A percentile compares a stretch with the other conserved stretches of the same genome.
Evolutionary conservation across 2,113 vertebrate genomes (phyloP).

Genomic region (Rhinogobius similis): DNA sequence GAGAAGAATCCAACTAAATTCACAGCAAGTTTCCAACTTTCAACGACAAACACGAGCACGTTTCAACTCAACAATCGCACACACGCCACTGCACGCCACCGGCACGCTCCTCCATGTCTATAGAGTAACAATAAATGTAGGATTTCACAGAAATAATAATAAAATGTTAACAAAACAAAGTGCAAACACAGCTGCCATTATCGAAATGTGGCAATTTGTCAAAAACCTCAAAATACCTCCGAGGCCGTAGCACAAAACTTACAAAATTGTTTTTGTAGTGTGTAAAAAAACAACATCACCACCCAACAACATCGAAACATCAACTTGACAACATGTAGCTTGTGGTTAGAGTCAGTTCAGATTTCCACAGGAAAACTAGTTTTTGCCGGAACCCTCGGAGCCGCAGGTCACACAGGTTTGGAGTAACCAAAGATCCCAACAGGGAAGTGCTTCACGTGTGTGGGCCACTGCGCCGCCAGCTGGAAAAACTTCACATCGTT

Average conservation of each 20-base stretch:
- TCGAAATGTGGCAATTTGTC: slow-evolving; percentile 73
- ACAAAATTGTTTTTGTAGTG: slow-evolving; percentile 76
- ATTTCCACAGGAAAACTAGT: slow-evolving; percentile 80
- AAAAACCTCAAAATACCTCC: slow-evolving; percentile 60
- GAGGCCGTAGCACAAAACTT: slow-evolving; percentile 69
- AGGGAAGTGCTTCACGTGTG: slow-evolving; percentile 88
- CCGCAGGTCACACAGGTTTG: slow-evolving; percentile 75
- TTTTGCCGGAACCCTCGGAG: slow-evolving; percentile 51
- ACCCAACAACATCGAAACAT: slow-evolving; percentile 67
- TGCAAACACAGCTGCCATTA: slow-evolving; percentile 79
- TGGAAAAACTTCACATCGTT: slow-evolving; percentile 93
- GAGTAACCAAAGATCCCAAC: slow-evolving; percentile 88
- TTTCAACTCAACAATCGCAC: slow-evolving; percentile 57
- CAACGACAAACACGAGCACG: slow-evolving; percentile 63
- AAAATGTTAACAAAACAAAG: slow-evolving; percentile 77
- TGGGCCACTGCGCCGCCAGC: slow-evolving; percentile 90
- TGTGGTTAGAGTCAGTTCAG: slow-evolving; percentile 56
- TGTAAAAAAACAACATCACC: slow-evolving; percentile 65
- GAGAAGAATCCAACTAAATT: slow-evolving; percentile 68
- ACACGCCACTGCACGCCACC: slow-evolving; percentile 67
- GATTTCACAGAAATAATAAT: slow-evolving; percentile 83
- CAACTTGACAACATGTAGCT: slow-evolving; percentile 57
- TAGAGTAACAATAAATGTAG: slow-evolving; percentile 73
- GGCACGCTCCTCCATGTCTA: slow-evolving; percentile 65
- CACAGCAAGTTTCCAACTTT: slow-evolving; percentile 78